Evolutionary conservation across 92 coral and sea anemone genomes (phyloP).

Genomic region (Zoanthus sansibaricus): DNA sequence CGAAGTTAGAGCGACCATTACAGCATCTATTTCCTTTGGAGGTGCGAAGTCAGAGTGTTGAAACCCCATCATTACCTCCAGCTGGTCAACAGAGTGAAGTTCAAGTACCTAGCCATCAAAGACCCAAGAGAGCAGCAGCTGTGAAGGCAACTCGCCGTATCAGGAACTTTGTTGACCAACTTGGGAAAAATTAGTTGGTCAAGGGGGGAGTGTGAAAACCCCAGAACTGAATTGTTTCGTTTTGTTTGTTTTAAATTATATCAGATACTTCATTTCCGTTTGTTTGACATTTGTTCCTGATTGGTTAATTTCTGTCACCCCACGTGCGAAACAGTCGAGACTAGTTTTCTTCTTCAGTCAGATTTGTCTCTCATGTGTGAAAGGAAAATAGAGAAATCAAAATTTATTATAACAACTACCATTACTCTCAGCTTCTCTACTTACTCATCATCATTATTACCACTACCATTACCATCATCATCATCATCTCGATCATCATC

Average conservation of each 20-base stretch:
- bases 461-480: too few relatives aligned
- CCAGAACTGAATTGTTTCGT: conserved; percentile 21
- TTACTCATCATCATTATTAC: too few relatives aligned
- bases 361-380: conserved; percentile 5
- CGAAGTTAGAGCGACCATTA: conserved; percentile 32
- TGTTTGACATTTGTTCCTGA: conserved; percentile 15
- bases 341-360: conserved; percentile 7
- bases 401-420: neutral
- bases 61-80: conserved; percentile 7
- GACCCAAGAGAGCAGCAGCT: conserved; percentile 38
- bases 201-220: conserved; percentile 47
- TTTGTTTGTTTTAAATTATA: conserved; percentile 5
- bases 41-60: conserved; percentile 21
- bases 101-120: conserved; percentile 22
- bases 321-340: conserved; percentile 8
- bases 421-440: too few relatives aligned
- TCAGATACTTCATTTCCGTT: conserved; percentile 23
- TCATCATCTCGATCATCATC: too few relatives aligned
- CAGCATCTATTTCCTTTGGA: conserved; percentile 29
- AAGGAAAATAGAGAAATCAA: neutral
- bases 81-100: conserved; percentile 2
- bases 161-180: conserved; percentile 35
- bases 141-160: conserved; percentile 40
- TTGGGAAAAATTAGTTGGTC: conserved; percentile 25
- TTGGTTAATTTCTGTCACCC: conserved; percentile 7